A percentile compares a stretch with the other conserved stretches of the same genome.
Conservation (phyloP, 2,797 vertebrate species). For the Enteromius anoplus region DNA sequence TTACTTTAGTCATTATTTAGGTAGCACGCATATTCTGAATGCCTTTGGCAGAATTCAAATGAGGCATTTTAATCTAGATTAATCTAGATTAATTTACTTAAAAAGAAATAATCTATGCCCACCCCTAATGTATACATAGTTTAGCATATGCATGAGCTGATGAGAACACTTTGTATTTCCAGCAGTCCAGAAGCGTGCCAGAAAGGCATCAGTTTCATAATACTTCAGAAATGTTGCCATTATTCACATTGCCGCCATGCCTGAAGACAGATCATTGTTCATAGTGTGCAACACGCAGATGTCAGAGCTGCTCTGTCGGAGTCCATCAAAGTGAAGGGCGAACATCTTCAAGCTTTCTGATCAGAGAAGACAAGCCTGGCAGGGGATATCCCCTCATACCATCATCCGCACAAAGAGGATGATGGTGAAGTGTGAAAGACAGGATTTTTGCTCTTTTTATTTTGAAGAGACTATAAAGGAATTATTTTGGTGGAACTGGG, state of each 20-base stretch:
- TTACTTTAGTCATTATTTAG: too few species aligned
- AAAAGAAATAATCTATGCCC: background rate
- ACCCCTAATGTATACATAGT: background rate
- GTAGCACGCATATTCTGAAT: too few species aligned
- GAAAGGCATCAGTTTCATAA: constrained; percentile 32
- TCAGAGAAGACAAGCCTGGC: constrained; percentile 66
- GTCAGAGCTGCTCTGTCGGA: constrained; percentile 54
- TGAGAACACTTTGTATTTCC: constrained; percentile 13
- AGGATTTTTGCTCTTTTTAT: constrained; percentile 32
- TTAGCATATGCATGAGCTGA: background rate
- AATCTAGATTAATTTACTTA: too few species aligned
- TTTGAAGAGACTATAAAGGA: constrained; percentile 50
- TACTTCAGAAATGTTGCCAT: constrained; percentile 43
- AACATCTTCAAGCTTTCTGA: constrained; percentile 63
- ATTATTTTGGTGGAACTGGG: constrained; percentile 35
- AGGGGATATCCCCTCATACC: constrained; percentile 63
- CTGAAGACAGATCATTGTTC: constrained; percentile 48
- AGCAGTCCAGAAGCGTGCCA: constrained; percentile 12
- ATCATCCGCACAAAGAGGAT: constrained; percentile 60
- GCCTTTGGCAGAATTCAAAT: too few species aligned
- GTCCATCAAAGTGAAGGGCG: constrained; percentile 68
- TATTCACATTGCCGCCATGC: constrained; percentile 42
- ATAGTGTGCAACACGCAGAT: constrained; percentile 54
- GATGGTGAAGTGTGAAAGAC: constrained; percentile 63
- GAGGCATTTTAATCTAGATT: too few species aligned